Percentiles rank a stretch among this genome's conserved stretches.
phyloP scores from a whole-genome alignment of 2,113 vertebrate genomes.

The Petrocephalus microphthalmus region DNA sequence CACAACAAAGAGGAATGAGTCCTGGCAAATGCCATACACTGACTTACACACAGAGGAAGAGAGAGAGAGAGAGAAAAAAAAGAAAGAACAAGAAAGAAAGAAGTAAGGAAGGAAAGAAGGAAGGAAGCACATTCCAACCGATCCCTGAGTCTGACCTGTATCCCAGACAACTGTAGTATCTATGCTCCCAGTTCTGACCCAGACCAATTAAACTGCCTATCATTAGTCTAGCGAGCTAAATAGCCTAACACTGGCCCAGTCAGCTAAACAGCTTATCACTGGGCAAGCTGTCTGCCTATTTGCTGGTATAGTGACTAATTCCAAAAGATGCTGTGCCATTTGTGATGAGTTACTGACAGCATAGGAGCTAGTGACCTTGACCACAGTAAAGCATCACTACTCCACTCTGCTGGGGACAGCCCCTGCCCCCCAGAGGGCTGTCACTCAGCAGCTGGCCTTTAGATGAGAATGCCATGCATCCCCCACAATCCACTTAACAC shows the following conservation, averaged over 20 bases:
- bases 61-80: too few relatives aligned
- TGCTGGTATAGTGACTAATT: not conserved
- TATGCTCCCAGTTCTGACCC: not conserved
- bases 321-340: not conserved
- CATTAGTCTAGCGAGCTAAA: not conserved
- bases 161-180: not conserved
- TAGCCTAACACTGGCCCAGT: too few relatives aligned
- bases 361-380: not conserved
- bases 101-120: too few relatives aligned
- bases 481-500: not conserved
- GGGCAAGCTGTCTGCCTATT: not conserved
- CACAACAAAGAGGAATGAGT: not conserved
- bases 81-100: too few relatives aligned
- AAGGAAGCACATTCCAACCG: too few relatives aligned
- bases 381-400: not conserved
- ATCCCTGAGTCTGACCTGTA: not conserved
- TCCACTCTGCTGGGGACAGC: not conserved
- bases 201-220: not conserved
- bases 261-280: not conserved
- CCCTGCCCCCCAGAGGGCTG: not conserved
- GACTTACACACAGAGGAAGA: too few relatives aligned
- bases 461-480: not conserved
- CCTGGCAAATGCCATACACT: too few relatives aligned
- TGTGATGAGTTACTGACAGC: not conserved
- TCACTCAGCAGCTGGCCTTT: constrained; percentile 6